Percentiles rank a stretch among this genome's conserved stretches.
Conservation (phyloP, 2,113 vertebrate species). For the Illadopsis cleaveri region DNA sequence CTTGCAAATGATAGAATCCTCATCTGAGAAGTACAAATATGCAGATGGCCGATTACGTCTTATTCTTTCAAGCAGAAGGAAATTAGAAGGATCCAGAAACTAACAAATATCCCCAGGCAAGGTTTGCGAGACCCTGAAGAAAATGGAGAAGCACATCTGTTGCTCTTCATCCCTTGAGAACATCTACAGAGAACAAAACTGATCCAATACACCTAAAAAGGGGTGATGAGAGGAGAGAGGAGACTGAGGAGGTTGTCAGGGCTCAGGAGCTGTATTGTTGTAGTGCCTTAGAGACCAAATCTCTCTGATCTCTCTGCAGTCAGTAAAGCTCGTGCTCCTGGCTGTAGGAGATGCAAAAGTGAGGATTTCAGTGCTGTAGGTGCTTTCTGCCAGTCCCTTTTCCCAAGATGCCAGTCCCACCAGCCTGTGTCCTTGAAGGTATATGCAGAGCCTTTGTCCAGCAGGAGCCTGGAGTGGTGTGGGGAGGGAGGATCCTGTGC, state of each 20-base stretch:
- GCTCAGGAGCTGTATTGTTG: not conserved
- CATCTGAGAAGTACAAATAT: slow-evolving; percentile 1
- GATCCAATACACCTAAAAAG: not conserved
- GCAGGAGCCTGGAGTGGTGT: not conserved
- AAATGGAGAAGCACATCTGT: not conserved
- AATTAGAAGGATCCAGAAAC: slow-evolving; percentile 11
- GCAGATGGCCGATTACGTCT: not conserved
- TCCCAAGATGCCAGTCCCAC: not conserved
- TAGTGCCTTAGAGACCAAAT: not conserved
- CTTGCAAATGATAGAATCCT: slow-evolving; percentile 13
- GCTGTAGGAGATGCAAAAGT: not conserved
- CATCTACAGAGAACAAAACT: not conserved
- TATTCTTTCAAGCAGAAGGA: not conserved
- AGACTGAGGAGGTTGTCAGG: not conserved
- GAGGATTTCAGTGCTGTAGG: not conserved
- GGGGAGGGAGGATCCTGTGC: not conserved
- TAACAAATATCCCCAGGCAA: not conserved
- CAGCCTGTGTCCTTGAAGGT: not conserved
- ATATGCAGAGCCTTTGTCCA: not conserved
- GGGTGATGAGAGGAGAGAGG: not conserved
- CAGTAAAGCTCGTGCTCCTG: not conserved
- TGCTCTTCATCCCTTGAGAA: not conserved
- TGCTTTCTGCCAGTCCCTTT: not conserved
- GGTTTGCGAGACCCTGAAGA: not conserved
- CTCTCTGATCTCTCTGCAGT: not conserved